A percentile compares a stretch with the other conserved stretches of the same genome.
phyloP scores from a whole-genome alignment of 1,140 invertebrate species.

The Pseudobourletiella spinata region DNA sequence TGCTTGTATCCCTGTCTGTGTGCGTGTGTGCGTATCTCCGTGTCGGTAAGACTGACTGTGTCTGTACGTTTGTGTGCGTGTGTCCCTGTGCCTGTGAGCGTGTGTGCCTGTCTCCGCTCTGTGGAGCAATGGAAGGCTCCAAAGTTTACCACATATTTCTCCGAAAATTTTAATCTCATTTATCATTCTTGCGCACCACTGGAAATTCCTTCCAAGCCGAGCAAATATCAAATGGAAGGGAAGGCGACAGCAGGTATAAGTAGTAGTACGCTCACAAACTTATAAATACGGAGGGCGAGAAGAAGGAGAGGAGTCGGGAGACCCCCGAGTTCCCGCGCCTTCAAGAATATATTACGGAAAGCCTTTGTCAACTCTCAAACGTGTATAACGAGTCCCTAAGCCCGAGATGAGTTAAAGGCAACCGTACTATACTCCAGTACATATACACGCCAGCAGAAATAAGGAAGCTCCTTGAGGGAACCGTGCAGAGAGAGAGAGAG shows the following conservation, averaged over 20 bases:
- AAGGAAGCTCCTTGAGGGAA: not conserved
- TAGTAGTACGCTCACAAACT: not conserved
- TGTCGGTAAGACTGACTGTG: too few species aligned
- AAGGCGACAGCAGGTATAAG: not conserved
- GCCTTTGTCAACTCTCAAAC: not conserved
- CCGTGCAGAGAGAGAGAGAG: not conserved
- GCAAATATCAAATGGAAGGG: not conserved
- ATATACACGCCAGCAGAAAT: not conserved
- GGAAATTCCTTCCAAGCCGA: conserved; percentile 3
- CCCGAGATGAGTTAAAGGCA: not conserved
- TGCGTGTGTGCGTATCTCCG: too few species aligned
- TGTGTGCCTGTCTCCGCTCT: too few species aligned
- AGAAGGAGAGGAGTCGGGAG: not conserved
- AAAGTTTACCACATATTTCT: conserved; percentile 27
- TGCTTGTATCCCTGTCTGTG: too few species aligned
- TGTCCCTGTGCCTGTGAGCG: too few species aligned
- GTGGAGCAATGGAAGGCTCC: too few species aligned
- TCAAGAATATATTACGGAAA: not conserved
- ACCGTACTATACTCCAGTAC: too few species aligned
- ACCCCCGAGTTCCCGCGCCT: not conserved
- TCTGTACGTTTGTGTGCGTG: too few species aligned
- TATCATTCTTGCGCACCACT: conserved; percentile 18
- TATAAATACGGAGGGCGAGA: not conserved
- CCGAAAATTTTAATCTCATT: conserved; percentile 24
- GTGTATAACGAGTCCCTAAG: not conserved